Percentiles rank a stretch among this genome's conserved stretches.
phyloP scores from a whole-genome alignment of 2,888 invertebrate genomes.

The Sisyra nigra region DNA sequence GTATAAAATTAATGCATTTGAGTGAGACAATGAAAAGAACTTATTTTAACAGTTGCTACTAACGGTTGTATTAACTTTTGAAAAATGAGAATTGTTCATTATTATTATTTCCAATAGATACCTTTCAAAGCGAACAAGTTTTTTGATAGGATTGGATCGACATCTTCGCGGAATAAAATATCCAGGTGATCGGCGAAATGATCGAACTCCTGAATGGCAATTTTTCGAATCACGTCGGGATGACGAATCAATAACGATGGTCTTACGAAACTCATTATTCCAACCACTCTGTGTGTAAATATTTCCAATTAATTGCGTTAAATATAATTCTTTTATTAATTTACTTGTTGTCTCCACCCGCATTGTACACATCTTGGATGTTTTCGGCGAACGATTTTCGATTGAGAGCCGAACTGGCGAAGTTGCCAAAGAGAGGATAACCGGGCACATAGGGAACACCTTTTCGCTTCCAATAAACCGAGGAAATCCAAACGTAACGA shows the following conservation, averaged over 20 bases:
- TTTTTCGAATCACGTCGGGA: conserved; percentile 13
- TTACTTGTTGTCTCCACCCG: not conserved
- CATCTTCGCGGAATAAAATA: conserved; percentile 10
- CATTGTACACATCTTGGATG: not conserved
- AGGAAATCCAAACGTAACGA: too few species aligned
- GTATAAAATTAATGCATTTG: too few species aligned
- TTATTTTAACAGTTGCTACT: too few species aligned
- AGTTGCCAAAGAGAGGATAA: not conserved
- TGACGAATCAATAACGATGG: conserved; percentile 12
- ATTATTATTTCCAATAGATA: not conserved
- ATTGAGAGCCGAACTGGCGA: not conserved
- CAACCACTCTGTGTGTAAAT: conserved; percentile 3
- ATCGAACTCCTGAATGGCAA: conserved; percentile 13
- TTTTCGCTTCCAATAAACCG: not conserved
- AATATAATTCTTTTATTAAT: not conserved
- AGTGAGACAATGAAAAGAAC: too few species aligned
- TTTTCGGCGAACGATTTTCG: not conserved
- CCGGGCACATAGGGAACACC: not conserved
- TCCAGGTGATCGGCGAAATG: conserved; percentile 11
- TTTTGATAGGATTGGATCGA: conserved; percentile 11
- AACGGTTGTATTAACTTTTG: not conserved
- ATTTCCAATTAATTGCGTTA: not conserved
- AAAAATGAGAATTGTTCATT: not conserved
- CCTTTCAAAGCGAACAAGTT: conserved; percentile 11
- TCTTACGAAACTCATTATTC: conserved; percentile 9